Evolutionary conservation across 2,113 vertebrate genomes (phyloP), one percentile per base, ranked within the genome.

Genomic region (Megaceryle maxima): DNA sequence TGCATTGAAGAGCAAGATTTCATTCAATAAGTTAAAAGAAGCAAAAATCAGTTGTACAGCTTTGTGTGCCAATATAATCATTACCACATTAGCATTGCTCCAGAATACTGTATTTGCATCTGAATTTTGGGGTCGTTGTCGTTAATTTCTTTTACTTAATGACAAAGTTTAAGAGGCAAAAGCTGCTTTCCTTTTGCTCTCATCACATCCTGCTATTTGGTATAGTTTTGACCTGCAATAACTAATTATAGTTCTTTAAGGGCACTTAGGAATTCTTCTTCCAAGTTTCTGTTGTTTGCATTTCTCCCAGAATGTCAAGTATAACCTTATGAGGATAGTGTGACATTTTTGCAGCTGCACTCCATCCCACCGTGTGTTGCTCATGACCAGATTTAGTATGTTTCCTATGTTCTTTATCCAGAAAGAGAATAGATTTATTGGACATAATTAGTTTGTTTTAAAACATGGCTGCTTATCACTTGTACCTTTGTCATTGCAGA

Each of bases 311-410:
- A 96, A 91, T 96, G 74, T 96, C 87, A 84, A 76, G 83, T 87
- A 53, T 93, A 93, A 93, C 92, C 92, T 95, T 91, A 77, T 88
- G 96, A 94, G 94, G 83, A 93, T 92, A 87, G 86, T 75, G 53
- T 95, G 96, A 93, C 96, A 88, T 96, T 96, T 96, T 76, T 88
- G 80, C 94, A 96, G 92, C 90, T 97, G 95, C 44, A 88, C 39
- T 93, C 60, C 60, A 88, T 95, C 77, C 77, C 66, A 21, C 76
- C 75, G 13, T 87, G 75, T 86, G 95, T 90, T 93, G 31, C 59
- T 96, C 64, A 67, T 67, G 62, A 86, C 83, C 72, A 86, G 79
- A 92, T 74, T 94, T 88, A 88, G 85, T 63, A 85, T 57, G 81
- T 78, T 93, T 93, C 35, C 80, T 93, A 20, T 90, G 85, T 96